Base-by-base conservation (phyloP, 2,888 invertebrate genomes). In the Notodromas monacha region DNA sequence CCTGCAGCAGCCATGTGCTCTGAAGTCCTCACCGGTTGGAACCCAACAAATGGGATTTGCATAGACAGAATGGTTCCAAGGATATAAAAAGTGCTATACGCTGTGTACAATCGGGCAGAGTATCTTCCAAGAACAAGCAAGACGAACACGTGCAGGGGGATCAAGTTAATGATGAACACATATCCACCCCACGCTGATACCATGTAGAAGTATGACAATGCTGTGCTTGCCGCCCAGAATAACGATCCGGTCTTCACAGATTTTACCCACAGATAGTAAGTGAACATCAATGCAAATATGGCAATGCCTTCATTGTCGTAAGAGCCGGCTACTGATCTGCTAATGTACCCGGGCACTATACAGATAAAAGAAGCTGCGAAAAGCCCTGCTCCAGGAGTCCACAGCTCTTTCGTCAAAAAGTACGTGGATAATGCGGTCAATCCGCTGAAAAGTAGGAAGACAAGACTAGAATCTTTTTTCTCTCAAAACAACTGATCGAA, bases 291-390 rank as follows among this genome's bases (percentile, higher is more conserved):
- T 2, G 92, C 92, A 56, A 99, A 99, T 42, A 99, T 99, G 31
- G 96, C 96, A 46, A 99, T 96, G 37, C 96, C 96, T 54, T 99
- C 96, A 54, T 96, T 99, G 47, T 99, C 96, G 48, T 96, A 96
- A 43, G 89, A 92, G 14, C 96, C 96, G 16, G 96, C 96, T 10
- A 96, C 96, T 0, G 96, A 96, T 35, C 96, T 63, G 45, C 86
- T 89, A 40, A 96, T 96, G 52, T 96, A 96, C 32, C 96, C 96
- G 28, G 96, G 96, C 16, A 92, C 76, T 41, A 96, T 89, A 28
- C 89, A 86, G 41, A 96, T 96, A 48, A 96, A 96, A 50, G 86
- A 86, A 3, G 92, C 92, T 8, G 96, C 92, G 55, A 96, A 89
- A 12, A 96, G 55, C 4, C 92, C 92, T 12, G 92, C 89, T 27